Evolutionary conservation across 2,797 vertebrate genomes (phyloP), one percentile per base, ranked within the genome.

Genomic region (Catostomus latipinnis): DNA sequence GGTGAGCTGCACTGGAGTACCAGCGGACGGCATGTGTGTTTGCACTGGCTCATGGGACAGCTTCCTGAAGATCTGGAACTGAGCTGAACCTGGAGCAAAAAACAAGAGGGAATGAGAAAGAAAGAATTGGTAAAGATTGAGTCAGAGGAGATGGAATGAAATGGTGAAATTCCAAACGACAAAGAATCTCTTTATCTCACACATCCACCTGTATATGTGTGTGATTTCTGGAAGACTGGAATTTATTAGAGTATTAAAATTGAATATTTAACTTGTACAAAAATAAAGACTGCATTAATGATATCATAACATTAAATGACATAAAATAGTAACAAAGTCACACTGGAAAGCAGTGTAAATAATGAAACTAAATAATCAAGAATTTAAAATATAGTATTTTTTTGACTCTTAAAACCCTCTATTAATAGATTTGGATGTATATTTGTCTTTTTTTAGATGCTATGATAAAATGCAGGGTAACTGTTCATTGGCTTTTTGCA

Each of bases 21-120:
- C 97, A 0, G 86, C 54, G 0, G 97, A 99, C 0, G 98, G 98
- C 0, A 96, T 99, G 96, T 97, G 97, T 0, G 96, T 96, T 83
- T 96, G 96, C 87, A 99, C 97, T 0, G 97, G 97, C 58, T 98
- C 97, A 89, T 99, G 97, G 97, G 97, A 98, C 92, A 98, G 97
- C 89, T 98, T 98, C 93, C 95, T 99, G 86, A 99, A 99, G 93
- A 91, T 99, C 74, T 98, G 97, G 97, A 98, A 98, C 92, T 98
- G 93, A 89, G 84, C 77, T 45, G n/a, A 48, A 77, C 34, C 11
- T 65, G 62, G 71, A 12, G 14, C 49, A 2, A 54, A n/a, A 45
- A 56, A 49, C 34, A 53, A 46, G 54, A 58, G 45, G 16, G 16
- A 61, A 65, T 8, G 18, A 66, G 16, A 74, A 52, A 75, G 34